Percentiles rank a stretch among this genome's conserved stretches.
Evolutionary conservation across 2,113 vertebrate genomes (phyloP).

Genomic region (Ceuthmochares aereus): DNA sequence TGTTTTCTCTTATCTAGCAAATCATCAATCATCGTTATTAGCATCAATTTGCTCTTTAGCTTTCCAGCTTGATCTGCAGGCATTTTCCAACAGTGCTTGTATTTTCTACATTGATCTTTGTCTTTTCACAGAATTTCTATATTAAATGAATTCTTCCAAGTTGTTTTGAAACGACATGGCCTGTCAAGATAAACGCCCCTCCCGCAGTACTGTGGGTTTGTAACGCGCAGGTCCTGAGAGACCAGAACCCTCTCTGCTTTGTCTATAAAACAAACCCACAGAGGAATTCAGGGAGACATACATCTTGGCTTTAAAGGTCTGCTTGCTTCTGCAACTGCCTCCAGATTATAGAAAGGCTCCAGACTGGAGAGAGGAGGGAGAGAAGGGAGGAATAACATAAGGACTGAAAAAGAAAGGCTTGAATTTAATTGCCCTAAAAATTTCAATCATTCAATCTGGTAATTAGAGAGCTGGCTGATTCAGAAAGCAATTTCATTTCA

Average conservation of each 20-base stretch:
- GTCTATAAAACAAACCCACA: constrained; percentile 59
- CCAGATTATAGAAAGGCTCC: constrained; percentile 75
- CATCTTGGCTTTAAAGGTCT: constrained; percentile 65
- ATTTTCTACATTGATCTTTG: constrained; percentile 36
- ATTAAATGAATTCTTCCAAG: constrained; percentile 11
- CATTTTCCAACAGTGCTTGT: background rate
- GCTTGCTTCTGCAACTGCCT: constrained; percentile 65
- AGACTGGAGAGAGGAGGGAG: constrained; percentile 58
- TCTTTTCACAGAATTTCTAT: background rate
- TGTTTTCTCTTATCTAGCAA: background rate
- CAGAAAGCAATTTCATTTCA: constrained; percentile 57
- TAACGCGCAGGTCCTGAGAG: background rate
- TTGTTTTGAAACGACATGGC: constrained; percentile 27
- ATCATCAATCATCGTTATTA: constrained; percentile 32
- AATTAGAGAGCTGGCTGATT: constrained; percentile 72
- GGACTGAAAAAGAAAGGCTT: constrained; percentile 60
- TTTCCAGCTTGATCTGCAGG: background rate
- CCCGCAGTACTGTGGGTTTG: background rate
- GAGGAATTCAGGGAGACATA: constrained; percentile 63
- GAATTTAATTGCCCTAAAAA: constrained; percentile 76
- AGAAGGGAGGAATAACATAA: constrained; percentile 28
- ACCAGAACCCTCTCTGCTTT: constrained; percentile 23
- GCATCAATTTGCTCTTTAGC: constrained; percentile 6
- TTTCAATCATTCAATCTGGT: constrained; percentile 65
- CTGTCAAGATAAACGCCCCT: background rate